Evolutionary conservation across 2,797 vertebrate species (phyloP).

Genomic region (Poecilia velifera): DNA sequence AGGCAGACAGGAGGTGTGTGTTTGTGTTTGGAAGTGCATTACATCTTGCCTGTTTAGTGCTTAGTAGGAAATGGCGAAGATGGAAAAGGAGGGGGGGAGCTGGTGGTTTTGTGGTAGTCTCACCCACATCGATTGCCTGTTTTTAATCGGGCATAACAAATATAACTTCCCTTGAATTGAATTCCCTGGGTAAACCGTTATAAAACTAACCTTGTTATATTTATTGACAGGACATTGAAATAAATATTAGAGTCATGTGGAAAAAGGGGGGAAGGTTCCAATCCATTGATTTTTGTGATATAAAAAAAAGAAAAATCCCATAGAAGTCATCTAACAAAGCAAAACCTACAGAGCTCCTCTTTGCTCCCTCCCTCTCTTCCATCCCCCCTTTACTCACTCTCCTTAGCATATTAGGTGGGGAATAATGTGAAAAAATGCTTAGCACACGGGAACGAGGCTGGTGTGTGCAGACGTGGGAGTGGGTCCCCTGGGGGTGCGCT

Average conservation of each 20-base stretch:
- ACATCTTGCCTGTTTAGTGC: constrained; percentile 49
- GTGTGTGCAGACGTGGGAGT: constrained; percentile 83
- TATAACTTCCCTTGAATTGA: constrained; percentile 87
- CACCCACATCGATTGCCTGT: constrained; percentile 73
- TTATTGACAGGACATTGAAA: constrained; percentile 95
- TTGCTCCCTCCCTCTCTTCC: constrained; percentile 44
- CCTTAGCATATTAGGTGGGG: constrained; percentile 90
- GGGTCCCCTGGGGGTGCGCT: constrained; percentile 82
- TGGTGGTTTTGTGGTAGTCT: constrained; percentile 57
- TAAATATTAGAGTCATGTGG: constrained; percentile 90
- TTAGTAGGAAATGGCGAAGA: constrained; percentile 34
- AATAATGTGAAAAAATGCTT: constrained; percentile 96
- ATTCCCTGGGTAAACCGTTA: constrained; percentile 87
- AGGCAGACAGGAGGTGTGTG: constrained; percentile 55
- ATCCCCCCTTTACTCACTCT: constrained; percentile 61
- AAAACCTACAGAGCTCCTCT: constrained; percentile 49
- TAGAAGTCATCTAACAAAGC: constrained; percentile 78
- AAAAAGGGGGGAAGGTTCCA: constrained; percentile 82
- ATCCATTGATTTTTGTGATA: constrained; percentile 87
- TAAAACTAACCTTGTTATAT: constrained; percentile 94
- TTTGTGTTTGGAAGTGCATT: constrained; percentile 53
- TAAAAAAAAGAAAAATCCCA: constrained; percentile 85
- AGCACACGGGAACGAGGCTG: constrained; percentile 85
- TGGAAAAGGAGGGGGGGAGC: constrained; percentile 6
- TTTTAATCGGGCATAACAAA: constrained; percentile 89